These are phyloP conservation scores for Lepus oiostolus DNA, from an alignment of 2,797 vertebrate genomes.

Conservation along the genomic window DNA sequence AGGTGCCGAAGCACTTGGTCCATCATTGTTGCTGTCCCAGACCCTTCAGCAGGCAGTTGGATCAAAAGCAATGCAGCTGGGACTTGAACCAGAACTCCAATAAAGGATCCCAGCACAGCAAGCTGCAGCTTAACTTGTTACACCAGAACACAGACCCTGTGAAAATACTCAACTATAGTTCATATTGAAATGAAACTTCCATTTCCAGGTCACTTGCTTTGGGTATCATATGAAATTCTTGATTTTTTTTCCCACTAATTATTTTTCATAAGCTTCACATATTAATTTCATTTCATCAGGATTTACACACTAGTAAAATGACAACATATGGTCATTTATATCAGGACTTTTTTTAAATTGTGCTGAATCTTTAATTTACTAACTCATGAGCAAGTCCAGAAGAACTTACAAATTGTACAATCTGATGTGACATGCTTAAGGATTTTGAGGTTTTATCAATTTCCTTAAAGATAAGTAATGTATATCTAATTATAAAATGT, in stretches of 20 bases:
- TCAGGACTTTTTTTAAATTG: not conserved
- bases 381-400: not conserved
- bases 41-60: no score
- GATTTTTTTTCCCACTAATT: not conserved
- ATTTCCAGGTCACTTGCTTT: not conserved
- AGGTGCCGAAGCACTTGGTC: no score
- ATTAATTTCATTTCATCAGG: slow-evolving; percentile 18
- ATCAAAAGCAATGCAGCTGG: no score
- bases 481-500: not conserved
- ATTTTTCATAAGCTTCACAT: not conserved
- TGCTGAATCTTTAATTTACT: not conserved
- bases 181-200: slow-evolving; percentile 6
- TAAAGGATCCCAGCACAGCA: no score
- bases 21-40: no score
- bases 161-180: not conserved
- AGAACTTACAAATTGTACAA: not conserved
- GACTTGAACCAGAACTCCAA: no score
- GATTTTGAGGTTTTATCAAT: not conserved
- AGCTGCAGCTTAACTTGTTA: no score
- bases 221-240: not conserved
- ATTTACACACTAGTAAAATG: not conserved
- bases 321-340: not conserved
- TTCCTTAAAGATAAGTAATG: not conserved
- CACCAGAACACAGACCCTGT: no score
- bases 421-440: not conserved